phyloP scores from a whole-genome alignment of 2,113 vertebrate genomes.

The Forbesichthys papilliferus region DNA sequence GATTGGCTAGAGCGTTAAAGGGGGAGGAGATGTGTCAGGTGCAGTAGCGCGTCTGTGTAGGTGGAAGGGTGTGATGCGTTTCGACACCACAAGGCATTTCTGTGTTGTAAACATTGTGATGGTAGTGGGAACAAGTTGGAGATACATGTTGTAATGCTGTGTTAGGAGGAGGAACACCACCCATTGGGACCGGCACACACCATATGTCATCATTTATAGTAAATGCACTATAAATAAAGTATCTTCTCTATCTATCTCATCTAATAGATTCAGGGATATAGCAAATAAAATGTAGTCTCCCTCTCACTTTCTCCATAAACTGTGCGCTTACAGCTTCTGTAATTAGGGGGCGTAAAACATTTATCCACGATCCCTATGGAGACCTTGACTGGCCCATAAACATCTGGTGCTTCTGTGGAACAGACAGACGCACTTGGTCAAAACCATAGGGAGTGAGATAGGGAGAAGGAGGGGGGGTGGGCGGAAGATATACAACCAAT shows the following conservation, averaged over 20 bases:
- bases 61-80: conserved; percentile 12
- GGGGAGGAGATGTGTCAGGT: background rate
- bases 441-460: background rate
- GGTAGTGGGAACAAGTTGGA: too few relatives aligned
- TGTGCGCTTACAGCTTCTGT: conserved; percentile 2
- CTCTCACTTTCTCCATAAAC: background rate
- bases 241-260: too few relatives aligned
- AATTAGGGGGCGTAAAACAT: conserved; percentile 20
- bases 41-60: background rate
- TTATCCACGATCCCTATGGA: conserved; percentile 27
- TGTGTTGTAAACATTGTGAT: background rate
- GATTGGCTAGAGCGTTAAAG: conserved; percentile 73
- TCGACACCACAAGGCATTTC: background rate
- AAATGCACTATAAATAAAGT: too few relatives aligned
- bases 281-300: too few relatives aligned
- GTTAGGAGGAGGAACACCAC: too few relatives aligned
- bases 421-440: conserved; percentile 2
- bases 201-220: too few relatives aligned
- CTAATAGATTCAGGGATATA: too few relatives aligned
- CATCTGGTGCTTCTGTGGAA: conserved; percentile 40
- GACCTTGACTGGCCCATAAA: conserved; percentile 30
- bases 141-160: too few relatives aligned
- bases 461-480: conserved; percentile 4
- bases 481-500: conserved; percentile 39
- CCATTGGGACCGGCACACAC: too few relatives aligned